phyloP scores from a whole-genome alignment of 2,797 vertebrate genomes.

The Pangasius larnaudii region DNA sequence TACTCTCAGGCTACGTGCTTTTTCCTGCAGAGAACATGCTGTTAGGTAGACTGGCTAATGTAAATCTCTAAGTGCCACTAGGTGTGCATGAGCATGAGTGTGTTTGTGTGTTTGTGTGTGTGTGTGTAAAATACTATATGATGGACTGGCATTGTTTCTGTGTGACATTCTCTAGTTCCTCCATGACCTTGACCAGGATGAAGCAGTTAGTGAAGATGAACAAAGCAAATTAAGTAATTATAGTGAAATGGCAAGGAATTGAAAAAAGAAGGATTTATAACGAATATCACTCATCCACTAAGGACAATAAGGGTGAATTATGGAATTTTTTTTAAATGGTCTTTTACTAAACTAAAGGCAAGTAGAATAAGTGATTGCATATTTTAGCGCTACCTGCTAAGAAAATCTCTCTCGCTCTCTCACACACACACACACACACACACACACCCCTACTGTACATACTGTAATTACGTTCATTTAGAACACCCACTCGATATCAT shows the following conservation, averaged over 20 bases:
- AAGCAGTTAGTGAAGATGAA: neutral
- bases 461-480: neutral
- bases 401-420: neutral
- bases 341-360: neutral
- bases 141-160: neutral
- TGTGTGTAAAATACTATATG: neutral
- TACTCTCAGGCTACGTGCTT: neutral
- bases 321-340: neutral
- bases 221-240: neutral
- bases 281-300: neutral
- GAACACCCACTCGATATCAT: neutral
- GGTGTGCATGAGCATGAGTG: neutral
- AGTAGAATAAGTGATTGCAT: neutral
- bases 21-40: neutral
- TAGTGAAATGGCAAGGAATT: neutral
- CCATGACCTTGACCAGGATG: neutral
- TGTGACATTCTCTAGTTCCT: no score
- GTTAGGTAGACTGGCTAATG: neutral
- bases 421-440: neutral
- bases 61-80: neutral
- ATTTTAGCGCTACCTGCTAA: neutral
- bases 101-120: neutral
- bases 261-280: neutral
- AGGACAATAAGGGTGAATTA: neutral
- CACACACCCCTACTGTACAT: neutral